These are phyloP conservation scores for Thyatira batis DNA, from an alignment of 2,888 invertebrate species.

Conservation along the genomic window DNA sequence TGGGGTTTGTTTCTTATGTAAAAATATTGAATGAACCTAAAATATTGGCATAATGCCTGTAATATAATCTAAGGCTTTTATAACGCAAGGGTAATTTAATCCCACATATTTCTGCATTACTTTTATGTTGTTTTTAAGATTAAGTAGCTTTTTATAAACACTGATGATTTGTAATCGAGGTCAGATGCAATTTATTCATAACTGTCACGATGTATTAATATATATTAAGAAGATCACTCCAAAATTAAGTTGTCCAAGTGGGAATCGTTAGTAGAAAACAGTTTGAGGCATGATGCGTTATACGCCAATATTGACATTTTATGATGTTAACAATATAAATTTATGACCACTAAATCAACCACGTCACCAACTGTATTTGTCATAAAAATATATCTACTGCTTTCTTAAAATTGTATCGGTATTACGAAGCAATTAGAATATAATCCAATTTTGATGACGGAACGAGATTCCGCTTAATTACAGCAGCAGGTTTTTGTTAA, in stretches of 20 bases:
- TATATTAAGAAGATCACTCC: background rate
- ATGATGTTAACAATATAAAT: slow-evolving; percentile 38
- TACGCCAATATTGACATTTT: slow-evolving; percentile 29
- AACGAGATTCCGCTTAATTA: background rate
- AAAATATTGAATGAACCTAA: too few species aligned
- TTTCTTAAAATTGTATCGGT: slow-evolving; percentile 15
- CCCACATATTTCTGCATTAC: too few species aligned
- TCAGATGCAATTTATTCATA: too few species aligned
- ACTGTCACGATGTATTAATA: too few species aligned
- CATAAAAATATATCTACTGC: slow-evolving; percentile 9
- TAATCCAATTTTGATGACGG: background rate
- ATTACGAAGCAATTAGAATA: background rate
- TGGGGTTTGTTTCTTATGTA: background rate
- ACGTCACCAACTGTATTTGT: slow-evolving; percentile 10
- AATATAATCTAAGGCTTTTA: too few species aligned
- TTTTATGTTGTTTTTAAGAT: too few species aligned
- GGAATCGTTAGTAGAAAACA: background rate
- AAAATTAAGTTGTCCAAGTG: background rate
- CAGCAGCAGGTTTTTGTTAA: background rate
- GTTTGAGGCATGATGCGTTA: slow-evolving; percentile 14
- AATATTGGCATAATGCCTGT: too few species aligned
- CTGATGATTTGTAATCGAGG: too few species aligned
- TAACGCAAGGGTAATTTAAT: too few species aligned
- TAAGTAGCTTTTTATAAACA: too few species aligned
- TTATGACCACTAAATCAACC: slow-evolving; percentile 37